Conservation (phyloP, 2,888 invertebrate genomes). For the Scelioninae gen. 1 region DNA sequence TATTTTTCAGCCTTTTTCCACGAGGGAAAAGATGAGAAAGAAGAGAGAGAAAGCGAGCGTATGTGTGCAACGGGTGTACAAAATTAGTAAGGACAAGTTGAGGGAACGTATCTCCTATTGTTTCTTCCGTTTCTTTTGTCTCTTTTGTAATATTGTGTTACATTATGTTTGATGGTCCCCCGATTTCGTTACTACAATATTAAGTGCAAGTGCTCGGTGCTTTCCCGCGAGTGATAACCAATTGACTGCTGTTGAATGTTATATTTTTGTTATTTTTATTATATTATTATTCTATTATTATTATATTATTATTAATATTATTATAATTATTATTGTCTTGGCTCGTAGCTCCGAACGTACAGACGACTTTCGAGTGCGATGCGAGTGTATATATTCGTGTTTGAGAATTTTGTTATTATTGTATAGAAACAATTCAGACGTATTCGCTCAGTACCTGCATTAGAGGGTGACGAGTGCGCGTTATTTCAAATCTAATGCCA, state of each 20-base stretch:
- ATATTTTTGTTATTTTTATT: conserved; percentile 83
- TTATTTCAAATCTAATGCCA: conserved; percentile 74
- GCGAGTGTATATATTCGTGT: conserved; percentile 78
- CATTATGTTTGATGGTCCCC: conserved; percentile 50
- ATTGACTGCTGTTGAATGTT: conserved; percentile 83
- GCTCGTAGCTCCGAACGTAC: conserved; percentile 43
- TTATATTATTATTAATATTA: conserved; percentile 77
- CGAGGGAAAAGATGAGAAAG: neutral
- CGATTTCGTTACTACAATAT: conserved; percentile 75
- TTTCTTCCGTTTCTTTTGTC: conserved; percentile 52
- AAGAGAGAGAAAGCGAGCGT: conserved; percentile 56
- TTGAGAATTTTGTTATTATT: conserved; percentile 82
- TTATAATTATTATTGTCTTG: conserved; percentile 75
- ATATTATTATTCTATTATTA: conserved; percentile 67
- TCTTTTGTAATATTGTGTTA: conserved; percentile 61
- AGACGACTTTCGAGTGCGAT: conserved; percentile 51
- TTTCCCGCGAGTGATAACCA: conserved; percentile 76
- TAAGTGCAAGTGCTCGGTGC: conserved; percentile 76
- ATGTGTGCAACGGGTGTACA: conserved; percentile 66
- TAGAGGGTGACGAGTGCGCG: conserved; percentile 75
- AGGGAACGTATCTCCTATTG: conserved; percentile 39
- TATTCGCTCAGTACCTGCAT: conserved; percentile 76
- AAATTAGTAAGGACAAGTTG: conserved; percentile 54
- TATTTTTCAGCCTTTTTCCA: too few relatives aligned
- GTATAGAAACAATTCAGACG: conserved; percentile 78